Evolutionary conservation across 1,140 invertebrate genomes (phyloP), one percentile per base, ranked within the genome.

Genomic region (Drosophila murphyi): DNA sequence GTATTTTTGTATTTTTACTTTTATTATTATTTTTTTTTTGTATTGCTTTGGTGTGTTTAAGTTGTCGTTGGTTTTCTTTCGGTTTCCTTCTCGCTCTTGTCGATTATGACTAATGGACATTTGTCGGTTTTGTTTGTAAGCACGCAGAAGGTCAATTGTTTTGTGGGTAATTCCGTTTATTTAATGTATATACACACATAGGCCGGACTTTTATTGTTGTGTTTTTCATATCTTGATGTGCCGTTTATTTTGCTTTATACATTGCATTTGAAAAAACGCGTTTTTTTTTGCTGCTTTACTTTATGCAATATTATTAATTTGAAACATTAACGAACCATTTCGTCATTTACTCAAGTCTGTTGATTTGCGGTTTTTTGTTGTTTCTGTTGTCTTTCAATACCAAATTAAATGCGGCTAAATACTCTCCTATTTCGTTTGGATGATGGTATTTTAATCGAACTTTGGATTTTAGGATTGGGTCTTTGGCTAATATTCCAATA

Each of bases 51-150:
- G 54, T 57, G 29, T 63, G 47, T 56, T 61, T 45, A 35, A 54
- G 51, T 34, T 78, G 32, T 60, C 60, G 70, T 51, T 52, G 34
- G 20, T 54, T 43, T 65, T 78, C 76, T 85, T 86, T 86, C 41
- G 82, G 75, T 67, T 86, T 85, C 75, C 72, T 86, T 81, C 70
- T 70, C 74, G 78, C 68, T 78, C 69, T 81, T 81, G 78, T 81
- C 82, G 82, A 86, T 86, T 86, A 86, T 86, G 82, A 86, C 82
- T 86, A 86, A 86, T 86, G 74, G 74, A 77, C 79, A 62, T 72
- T 72, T 67, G 76, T 73, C 78, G 76, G 71, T 45, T 80, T 69
- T 76, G 70, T 68, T 76, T 78, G 78, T 86, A 86, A 86, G 82
- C 82, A 51, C 55, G 35, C 78, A 78, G 82, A 86, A 86, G 82